Conservation (phyloP, 1,140 invertebrate species). For the Nilaparvata lugens region DNA sequence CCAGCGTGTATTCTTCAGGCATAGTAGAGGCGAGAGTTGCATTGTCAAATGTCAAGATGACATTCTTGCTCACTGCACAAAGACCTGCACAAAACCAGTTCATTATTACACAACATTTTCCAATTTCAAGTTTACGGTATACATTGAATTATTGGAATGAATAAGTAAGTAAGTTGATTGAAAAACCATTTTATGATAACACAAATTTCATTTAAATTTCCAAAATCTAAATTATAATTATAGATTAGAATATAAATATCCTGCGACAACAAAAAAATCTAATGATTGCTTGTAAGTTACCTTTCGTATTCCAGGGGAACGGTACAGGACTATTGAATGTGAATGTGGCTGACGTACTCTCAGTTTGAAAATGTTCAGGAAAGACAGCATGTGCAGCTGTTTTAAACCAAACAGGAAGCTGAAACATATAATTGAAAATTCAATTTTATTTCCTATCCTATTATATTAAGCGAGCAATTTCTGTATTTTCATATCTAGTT, state of each 20-base stretch:
- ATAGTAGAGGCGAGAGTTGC: slow-evolving; percentile 21
- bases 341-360: slow-evolving; percentile 24
- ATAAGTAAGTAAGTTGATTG: no score
- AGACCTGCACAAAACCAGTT: slow-evolving; percentile 21
- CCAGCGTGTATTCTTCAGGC: slow-evolving; percentile 24
- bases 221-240: neutral
- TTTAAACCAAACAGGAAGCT: slow-evolving; percentile 30
- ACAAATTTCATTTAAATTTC: no score
- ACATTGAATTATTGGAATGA: no score
- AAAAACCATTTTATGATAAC: no score
- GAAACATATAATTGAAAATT: slow-evolving; percentile 5
- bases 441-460: no score
- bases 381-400: slow-evolving; percentile 28
- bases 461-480: no score
- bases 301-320: slow-evolving; percentile 25
- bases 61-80: slow-evolving; percentile 26
- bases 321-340: slow-evolving; percentile 19
- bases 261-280: neutral
- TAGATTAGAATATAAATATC: slow-evolving; percentile 1
- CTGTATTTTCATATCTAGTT: no score
- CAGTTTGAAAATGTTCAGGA: slow-evolving; percentile 27
- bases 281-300: slow-evolving; percentile 11
- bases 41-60: slow-evolving; percentile 29
- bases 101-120: no score
- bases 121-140: no score